Evolutionary conservation across 1,140 invertebrate species (phyloP), one percentile per base, ranked within the genome.

Genomic region (Archegozetes longisetosus): DNA sequence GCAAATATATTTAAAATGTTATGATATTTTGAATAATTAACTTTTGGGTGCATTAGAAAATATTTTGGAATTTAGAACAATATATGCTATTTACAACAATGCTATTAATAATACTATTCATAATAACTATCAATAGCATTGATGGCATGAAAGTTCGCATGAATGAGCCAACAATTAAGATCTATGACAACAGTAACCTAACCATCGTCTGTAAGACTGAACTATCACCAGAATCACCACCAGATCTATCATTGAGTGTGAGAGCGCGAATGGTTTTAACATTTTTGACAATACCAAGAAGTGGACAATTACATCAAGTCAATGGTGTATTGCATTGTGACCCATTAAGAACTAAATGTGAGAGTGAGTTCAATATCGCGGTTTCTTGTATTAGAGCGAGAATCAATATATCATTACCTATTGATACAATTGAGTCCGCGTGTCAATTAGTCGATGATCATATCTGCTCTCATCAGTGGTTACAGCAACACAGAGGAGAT

Each of bases 301-400:
- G 20, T 17, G 2, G 3, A 27, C 48, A 51, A 51, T 32, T 51
- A 20, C 48, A 58, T 51, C 57, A 58, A 23, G 50, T 58, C 9
- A 40, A 58, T 24, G 49, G 57, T 58, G 48, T 58, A 32, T 47
- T 58, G 12, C 57, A 58, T 53, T 58, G 57, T 40, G 57, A 58
- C 40, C 57, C 57, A 4, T 12, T 9, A 20, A 40, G 57, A 14
- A 58, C n/a, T 3, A 49, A 46, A n/a, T 58, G 57, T 53, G n/a
- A 27, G 20, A 24, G 20, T 23, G 47, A 58, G 32, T 58, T 58
- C 27, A 52, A 58, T 25, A 12, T 51, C 17, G 57, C 48, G 26
- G 9, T 58, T n/a, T 23, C 46, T 1, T 58, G 57, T 58, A 20
- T 58, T 20, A 47, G 26, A 46, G 57, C 49, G 22, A 23, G 49